phyloP scores from a whole-genome alignment of 2,113 vertebrate genomes.

The zebrafish (Danio rerio) region GRCz12tu NC_133196.1:29978001-29978500 shows the following conservation, averaged over 20 bases:
- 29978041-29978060: no score
- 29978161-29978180: not conserved
- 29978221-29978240: no score
- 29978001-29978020: no score
- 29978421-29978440: constrained; percentile 41
- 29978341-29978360: not conserved
- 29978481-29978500: constrained; percentile 16
- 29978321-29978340: not conserved
- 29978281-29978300: not conserved
- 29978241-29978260: no score
- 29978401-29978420: constrained; percentile 22
- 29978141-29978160: no score
- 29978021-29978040: no score
- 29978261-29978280: not conserved
- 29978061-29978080: no score
- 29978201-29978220: not conserved
- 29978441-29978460: constrained; percentile 30
- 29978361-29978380: constrained; percentile 22
- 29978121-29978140: no score
- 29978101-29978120: no score
- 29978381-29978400: constrained; percentile 15
- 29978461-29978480: constrained; percentile 42
- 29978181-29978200: not conserved
- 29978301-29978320: not conserved
- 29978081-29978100: no score